These are phyloP conservation scores for Trichacis sp. DNA, from an alignment of 2,888 invertebrate species.

Conservation along the genomic window DNA sequence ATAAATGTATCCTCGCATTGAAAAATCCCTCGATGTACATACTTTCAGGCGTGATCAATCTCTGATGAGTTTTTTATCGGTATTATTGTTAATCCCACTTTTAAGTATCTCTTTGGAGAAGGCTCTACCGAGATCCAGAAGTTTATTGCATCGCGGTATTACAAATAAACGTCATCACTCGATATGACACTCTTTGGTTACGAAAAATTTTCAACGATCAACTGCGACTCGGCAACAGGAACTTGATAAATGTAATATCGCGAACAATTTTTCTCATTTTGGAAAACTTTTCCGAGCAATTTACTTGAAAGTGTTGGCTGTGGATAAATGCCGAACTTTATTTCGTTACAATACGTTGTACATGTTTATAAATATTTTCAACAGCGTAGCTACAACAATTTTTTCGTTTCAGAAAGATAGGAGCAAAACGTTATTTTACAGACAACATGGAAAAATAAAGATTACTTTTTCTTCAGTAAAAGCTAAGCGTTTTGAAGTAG, in stretches of 20 bases:
- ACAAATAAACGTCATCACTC: too few species aligned
- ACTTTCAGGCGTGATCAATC: constrained; percentile 33
- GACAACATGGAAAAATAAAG: constrained; percentile 6
- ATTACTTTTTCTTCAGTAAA: background rate
- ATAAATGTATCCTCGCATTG: constrained; percentile 24
- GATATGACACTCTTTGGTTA: too few species aligned
- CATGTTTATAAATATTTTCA: constrained; percentile 46
- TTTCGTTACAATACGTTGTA: constrained; percentile 10
- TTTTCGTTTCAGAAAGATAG: constrained; percentile 15
- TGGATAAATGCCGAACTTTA: constrained; percentile 32
- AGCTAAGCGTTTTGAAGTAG: background rate
- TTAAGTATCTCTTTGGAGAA: constrained; percentile 32
- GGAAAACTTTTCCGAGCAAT: constrained; percentile 1
- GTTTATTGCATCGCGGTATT: too few species aligned
- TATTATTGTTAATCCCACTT: constrained; percentile 46
- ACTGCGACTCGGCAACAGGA: too few species aligned
- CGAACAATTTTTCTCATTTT: background rate
- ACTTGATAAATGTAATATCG: too few species aligned
- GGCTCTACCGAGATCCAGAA: background rate
- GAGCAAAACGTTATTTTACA: too few species aligned
- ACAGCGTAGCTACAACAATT: constrained; percentile 48
- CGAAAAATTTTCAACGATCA: too few species aligned
- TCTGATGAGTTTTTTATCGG: constrained; percentile 41
- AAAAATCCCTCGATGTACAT: constrained; percentile 12
- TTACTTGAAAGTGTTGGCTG: constrained; percentile 52